A percentile compares a stretch with the other conserved stretches of the same genome.
phyloP scores from a whole-genome alignment of 2,888 invertebrate species.

The Oscheius sp. region DNA sequence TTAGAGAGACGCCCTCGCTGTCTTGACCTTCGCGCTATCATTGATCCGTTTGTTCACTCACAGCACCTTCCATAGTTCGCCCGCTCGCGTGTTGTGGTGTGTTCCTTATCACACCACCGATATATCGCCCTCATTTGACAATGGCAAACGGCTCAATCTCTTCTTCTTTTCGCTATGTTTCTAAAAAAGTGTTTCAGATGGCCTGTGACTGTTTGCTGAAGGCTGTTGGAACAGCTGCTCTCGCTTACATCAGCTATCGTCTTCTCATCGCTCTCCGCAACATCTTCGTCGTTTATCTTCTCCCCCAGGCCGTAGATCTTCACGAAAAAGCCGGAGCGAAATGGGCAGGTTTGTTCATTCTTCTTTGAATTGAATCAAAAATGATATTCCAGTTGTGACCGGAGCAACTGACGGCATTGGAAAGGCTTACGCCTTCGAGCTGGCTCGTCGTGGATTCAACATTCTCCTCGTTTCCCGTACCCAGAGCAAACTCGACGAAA shows the following conservation, averaged over 20 bases:
- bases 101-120: slow-evolving; percentile 14
- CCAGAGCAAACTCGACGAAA: slow-evolving; percentile 66
- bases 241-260: slow-evolving; percentile 50
- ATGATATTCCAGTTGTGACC: slow-evolving; percentile 68
- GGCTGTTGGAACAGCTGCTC: slow-evolving; percentile 58
- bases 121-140: not conserved
- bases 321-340: slow-evolving; percentile 67
- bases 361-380: slow-evolving; percentile 6
- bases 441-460: slow-evolving; percentile 70
- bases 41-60: too few relatives aligned
- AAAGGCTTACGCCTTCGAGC: slow-evolving; percentile 71
- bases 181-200: slow-evolving; percentile 31
- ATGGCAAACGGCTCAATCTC: too few relatives aligned
- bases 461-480: slow-evolving; percentile 70
- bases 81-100: not conserved
- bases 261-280: slow-evolving; percentile 48
- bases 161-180: too few relatives aligned
- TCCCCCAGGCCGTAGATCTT: slow-evolving; percentile 61
- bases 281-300: slow-evolving; percentile 60
- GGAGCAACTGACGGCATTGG: slow-evolving; percentile 73
- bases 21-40: too few relatives aligned
- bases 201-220: slow-evolving; percentile 61
- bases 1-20: too few relatives aligned
- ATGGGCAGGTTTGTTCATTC: slow-evolving; percentile 64
- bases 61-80: too few relatives aligned